Evolutionary conservation across 1,140 invertebrate genomes (phyloP), one percentile per base, ranked within the genome.

Genomic region (Macrostomum lignano): DNA sequence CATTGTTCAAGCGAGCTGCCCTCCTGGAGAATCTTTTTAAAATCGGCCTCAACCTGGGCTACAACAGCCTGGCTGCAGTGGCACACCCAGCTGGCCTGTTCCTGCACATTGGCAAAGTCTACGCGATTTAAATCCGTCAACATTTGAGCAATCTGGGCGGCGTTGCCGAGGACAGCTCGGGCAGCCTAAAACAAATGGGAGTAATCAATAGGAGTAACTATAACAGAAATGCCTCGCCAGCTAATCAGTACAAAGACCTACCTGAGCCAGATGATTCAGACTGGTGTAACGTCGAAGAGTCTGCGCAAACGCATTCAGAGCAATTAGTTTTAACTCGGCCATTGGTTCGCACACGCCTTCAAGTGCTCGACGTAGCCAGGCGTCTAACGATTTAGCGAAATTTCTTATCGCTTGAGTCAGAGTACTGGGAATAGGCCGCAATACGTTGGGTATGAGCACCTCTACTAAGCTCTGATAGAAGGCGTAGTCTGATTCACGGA

Each of bases 401-500:
- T 78, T 81, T 36, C 79, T 63, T 38, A 88, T 81, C 13, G 73
- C 73, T 49, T 91, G 82, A 13, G 82, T 91, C 38, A 93, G 60
- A 20, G 76, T 70, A 49, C 75, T 69, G 69, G 41, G 30, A 44
- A 43, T 36, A 3, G 78, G 78, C 44, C 78, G 66, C 19, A 94
- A 62, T 31, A 94, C 79, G 62, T 94, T 81, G 3, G 84, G 82
- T 57, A 94, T 76, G 22, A 94, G 66, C 43, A 91, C 73, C 57
- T 88, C 75, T 9, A 91, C 79, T 38, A 88, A 66, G 52, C 78
- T 76, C 59, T 94, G 84, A 62, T 93, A 93, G 59, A 91, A 86
- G 37, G 69, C 67, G 51, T 79, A 72, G 62, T 94, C 88, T 22
- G 78, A 74, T 38, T 64, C 64, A 25, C 68, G 65, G 31, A 76